Evolutionary conservation across 1,140 invertebrate genomes (phyloP), one percentile per base, ranked within the genome.

Genomic region (Saxidomus purpurata): DNA sequence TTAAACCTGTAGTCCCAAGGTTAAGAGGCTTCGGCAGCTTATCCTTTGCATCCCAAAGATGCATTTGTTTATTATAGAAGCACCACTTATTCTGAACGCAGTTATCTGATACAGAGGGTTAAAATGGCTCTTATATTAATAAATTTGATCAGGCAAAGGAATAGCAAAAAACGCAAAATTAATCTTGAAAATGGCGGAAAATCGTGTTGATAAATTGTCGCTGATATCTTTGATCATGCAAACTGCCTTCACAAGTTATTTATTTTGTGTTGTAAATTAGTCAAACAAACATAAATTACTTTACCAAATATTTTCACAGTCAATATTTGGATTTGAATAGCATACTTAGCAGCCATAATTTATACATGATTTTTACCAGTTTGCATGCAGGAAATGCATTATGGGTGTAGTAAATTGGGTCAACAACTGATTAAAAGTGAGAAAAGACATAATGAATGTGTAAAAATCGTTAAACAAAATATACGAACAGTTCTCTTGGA

Each of bases 271-370:
- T 34, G 28, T 71, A 40, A 71, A 71, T 71, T 71, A 71, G 34
- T 40, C 28, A 31, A 38, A 71, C 67, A 71, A 71, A 71, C 25
- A 28, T 71, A 71, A 71, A 71, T 71, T 71, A 71, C 67, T 71
- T 71, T 17, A 40, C 34, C 67, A 71, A 71, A 71, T 71, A 71
- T 71, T 71, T 71, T 40, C 36, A 71, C n/a, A 28, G 67, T 71
- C 67, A 71, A 71, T 71, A 71, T 71, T 71, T 71, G 34, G 34
- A 3, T 71, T 71, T 71, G 67, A 40, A 36, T 71, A 19, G 36
- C 34, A 36, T 71, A 38, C 15, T 40, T 38, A 38, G 22, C 67
- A 36, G 34, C 67, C 15, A 38, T 71, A 38, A 71, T 71, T 36
- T 28, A 28, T 1, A 71, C 13, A 40, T 71, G 34, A 31, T 36